phyloP scores from a whole-genome alignment of 2,888 invertebrate genomes.

The Holacanthella duospinosa region DNA sequence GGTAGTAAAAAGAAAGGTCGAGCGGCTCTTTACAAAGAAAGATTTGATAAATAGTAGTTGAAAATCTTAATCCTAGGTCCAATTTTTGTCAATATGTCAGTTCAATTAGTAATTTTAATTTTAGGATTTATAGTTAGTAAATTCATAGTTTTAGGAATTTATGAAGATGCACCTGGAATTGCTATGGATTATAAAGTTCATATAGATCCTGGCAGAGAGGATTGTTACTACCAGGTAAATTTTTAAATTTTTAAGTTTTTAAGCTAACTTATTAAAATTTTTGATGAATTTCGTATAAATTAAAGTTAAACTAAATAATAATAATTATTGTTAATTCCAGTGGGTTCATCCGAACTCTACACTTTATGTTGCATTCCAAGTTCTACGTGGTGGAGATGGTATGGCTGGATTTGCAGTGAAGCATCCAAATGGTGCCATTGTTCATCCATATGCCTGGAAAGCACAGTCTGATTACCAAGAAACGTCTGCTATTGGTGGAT shows the following conservation, averaged over 20 bases:
- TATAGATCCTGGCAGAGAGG: conserved; percentile 86
- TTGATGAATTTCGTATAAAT: background rate
- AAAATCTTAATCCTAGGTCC: too few species aligned
- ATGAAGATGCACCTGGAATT: conserved; percentile 36
- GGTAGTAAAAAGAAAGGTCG: too few species aligned
- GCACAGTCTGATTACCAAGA: conserved; percentile 83
- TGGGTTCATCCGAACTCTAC: conserved; percentile 84
- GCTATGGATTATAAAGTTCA: conserved; percentile 66
- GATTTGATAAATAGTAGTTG: too few species aligned
- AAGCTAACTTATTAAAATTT: too few species aligned
- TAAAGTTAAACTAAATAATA: background rate
- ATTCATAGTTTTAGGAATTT: conserved; percentile 11
- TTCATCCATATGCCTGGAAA: conserved; percentile 83
- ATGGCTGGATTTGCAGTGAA: conserved; percentile 86
- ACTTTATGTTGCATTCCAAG: conserved; percentile 47
- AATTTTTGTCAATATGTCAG: conserved; percentile 12
- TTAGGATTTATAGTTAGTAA: background rate
- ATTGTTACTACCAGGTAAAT: conserved; percentile 62
- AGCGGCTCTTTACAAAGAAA: background rate
- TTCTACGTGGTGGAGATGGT: conserved; percentile 82
- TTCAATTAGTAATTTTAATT: conserved; percentile 7
- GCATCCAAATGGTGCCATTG: conserved; percentile 70
- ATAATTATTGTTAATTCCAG: conserved; percentile 46
- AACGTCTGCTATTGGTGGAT: conserved; percentile 66
- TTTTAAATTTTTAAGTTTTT: too few species aligned